Base-by-base conservation (phyloP, 2,113 vertebrate species). In the Labeo rohita region DNA sequence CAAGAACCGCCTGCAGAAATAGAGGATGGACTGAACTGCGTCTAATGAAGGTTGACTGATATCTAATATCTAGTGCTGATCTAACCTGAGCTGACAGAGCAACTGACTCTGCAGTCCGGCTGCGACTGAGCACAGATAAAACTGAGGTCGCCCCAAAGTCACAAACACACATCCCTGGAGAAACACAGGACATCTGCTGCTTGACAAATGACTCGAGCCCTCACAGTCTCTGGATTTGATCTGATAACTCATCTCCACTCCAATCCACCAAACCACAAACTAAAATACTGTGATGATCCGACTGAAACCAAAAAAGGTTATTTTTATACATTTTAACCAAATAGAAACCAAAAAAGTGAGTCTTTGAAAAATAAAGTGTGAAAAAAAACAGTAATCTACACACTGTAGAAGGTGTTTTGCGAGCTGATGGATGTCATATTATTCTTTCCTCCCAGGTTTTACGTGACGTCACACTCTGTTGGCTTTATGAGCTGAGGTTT, bases 41-140 rank as follows among this genome's bases (percentile, higher is more conserved):
- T 80, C 78, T 70, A 89, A 89, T 92, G 82, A 87, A 86, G 87
- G 83, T 43, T 80, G 87, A 92, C 86, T 80, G 87, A 87, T 65
- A 86, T 92, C 66, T 84, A 65, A 84, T 83, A 83, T 75, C 88
- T 90, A 59, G 50, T 88, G 85, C 54, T 65, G 34, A 43, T 50
- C 21, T 43, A 63, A 54, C 45, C 34, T 77, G 63, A 36, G 23
- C 66, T 45, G 56, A 61, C 65, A 59, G 70, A 73, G 23, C 8
- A 7, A 43, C 34, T 45, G 83, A 73, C 16, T 8, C 16, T 80
- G 78, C 78, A 47, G 56, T 79, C 50, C 47, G 15, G 23, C 39
- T 28, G 56, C 16, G 56, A 80, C 39, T 65, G 39, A 49, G 59
- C 78, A 6, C 21, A 80, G 78, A 80, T 49, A 47, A 16, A 63